Percentiles rank a stretch among this genome's conserved stretches.
These are phyloP conservation scores for Hippoglossus stenolepis DNA, from an alignment of 2,113 vertebrate genomes.

Conservation along the genomic window DNA sequence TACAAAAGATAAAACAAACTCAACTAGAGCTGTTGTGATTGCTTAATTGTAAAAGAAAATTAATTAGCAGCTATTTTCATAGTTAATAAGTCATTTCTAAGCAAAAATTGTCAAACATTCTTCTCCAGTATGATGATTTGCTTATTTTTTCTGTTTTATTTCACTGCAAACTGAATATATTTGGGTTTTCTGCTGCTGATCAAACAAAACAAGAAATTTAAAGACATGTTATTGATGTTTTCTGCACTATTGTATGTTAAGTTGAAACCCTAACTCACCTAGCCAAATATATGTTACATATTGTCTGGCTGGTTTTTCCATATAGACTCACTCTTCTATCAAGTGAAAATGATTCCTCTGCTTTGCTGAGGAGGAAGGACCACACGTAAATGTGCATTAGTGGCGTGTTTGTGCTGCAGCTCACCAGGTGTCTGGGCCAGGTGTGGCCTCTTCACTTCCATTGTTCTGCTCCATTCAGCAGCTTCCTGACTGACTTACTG, in stretches of 20 bases:
- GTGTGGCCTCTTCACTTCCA: conserved; percentile 66
- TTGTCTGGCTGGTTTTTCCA: no score
- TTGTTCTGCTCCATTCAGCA: conserved; percentile 71
- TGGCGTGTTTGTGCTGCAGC: conserved; percentile 48
- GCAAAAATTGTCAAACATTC: no score
- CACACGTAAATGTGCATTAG: conserved; percentile 27
- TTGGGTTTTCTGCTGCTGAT: no score
- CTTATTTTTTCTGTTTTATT: neutral
- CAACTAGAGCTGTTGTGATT: neutral
- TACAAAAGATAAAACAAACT: no score
- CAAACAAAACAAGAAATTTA: neutral
- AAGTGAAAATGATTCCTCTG: conserved; percentile 2
- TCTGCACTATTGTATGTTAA: no score
- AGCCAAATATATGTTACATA: no score
- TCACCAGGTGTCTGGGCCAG: conserved; percentile 74
- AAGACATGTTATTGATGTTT: neutral
- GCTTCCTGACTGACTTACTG: conserved; percentile 69
- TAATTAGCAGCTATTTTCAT: neutral
- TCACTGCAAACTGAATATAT: neutral
- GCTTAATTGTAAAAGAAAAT: neutral
- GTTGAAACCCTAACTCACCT: no score
- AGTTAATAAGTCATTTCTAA: no score
- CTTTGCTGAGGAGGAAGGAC: conserved; percentile 15
- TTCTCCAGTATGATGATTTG: no score
- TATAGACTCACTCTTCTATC: no score